Conservation (phyloP, 2,113 vertebrate genomes). For the Labeo rohita region DNA sequence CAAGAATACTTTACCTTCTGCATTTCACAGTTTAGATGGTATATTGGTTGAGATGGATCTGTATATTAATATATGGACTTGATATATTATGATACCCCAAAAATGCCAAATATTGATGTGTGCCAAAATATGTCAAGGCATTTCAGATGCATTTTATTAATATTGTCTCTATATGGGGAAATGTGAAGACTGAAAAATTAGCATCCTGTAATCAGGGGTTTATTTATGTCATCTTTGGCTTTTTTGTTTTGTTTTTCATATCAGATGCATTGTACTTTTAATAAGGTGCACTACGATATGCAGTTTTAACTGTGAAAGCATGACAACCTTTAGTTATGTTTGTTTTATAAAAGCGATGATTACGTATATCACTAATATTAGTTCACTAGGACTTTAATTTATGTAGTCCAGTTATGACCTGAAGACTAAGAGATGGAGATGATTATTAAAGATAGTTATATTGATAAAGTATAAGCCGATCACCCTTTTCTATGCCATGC, state of each 20-base stretch:
- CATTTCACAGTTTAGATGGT: constrained; percentile 44
- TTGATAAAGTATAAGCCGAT: constrained; percentile 54
- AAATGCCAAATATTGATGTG: constrained; percentile 63
- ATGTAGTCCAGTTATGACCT: constrained; percentile 29
- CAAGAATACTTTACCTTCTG: constrained; percentile 39
- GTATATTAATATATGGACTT: constrained; percentile 42
- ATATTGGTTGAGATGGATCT: constrained; percentile 39
- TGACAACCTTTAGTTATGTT: constrained; percentile 53
- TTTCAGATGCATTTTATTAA: constrained; percentile 35
- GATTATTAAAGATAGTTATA: constrained; percentile 44
- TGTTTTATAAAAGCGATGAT: constrained; percentile 45
- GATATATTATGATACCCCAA: constrained; percentile 36
- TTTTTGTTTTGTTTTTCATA: constrained; percentile 39
- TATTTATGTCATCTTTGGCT: constrained; percentile 27
- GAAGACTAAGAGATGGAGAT: constrained; percentile 32
- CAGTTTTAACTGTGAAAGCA: constrained; percentile 61
- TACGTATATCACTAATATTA: constrained; percentile 49
- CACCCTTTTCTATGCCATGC: constrained; percentile 61
- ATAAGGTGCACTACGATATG: constrained; percentile 60
- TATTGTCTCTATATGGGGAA: constrained; percentile 31
- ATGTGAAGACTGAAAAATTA: constrained; percentile 40
- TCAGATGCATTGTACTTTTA: constrained; percentile 55
- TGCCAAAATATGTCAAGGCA: constrained; percentile 58
- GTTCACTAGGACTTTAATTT: constrained; percentile 43
- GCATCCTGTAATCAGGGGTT: constrained; percentile 11